phyloP scores from a whole-genome alignment of 2,113 vertebrate species.

The Craseonycteris thonglongyai region DNA sequence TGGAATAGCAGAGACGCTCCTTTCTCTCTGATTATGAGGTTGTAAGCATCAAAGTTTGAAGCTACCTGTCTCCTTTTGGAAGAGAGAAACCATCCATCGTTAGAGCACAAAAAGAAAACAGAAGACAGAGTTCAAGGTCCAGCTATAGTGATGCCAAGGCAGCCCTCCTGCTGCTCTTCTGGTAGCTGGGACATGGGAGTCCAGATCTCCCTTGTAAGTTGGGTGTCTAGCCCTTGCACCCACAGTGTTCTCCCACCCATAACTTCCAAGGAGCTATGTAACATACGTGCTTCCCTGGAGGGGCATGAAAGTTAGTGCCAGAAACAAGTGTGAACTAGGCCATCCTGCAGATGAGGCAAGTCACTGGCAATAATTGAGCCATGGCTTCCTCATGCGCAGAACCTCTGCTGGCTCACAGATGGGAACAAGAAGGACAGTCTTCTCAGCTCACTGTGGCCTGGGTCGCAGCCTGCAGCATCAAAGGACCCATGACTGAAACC shows the following conservation, averaged over 20 bases:
- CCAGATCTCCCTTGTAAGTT: background rate
- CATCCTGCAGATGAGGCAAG: background rate
- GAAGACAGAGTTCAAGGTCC: background rate
- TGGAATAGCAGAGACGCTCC: background rate
- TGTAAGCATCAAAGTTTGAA: background rate
- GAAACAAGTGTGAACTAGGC: background rate
- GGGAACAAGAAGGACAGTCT: background rate
- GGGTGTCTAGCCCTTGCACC: background rate
- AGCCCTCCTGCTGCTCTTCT: background rate
- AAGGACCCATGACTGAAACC: background rate
- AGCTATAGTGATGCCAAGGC: background rate
- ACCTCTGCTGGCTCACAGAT: background rate
- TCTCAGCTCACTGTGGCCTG: background rate
- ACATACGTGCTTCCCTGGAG: background rate
- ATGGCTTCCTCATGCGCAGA: background rate
- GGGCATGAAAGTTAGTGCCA: background rate
- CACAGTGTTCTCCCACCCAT: background rate
- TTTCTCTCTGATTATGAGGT: background rate
- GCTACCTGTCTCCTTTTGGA: background rate
- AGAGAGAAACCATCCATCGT: background rate
- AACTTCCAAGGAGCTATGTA: background rate
- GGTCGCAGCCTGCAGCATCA: background rate
- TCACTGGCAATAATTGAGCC: background rate
- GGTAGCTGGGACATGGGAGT: background rate
- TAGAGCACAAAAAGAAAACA: background rate